Evolutionary conservation across 2,888 invertebrate genomes (phyloP).

Genomic region (Nemoura dubitans): DNA sequence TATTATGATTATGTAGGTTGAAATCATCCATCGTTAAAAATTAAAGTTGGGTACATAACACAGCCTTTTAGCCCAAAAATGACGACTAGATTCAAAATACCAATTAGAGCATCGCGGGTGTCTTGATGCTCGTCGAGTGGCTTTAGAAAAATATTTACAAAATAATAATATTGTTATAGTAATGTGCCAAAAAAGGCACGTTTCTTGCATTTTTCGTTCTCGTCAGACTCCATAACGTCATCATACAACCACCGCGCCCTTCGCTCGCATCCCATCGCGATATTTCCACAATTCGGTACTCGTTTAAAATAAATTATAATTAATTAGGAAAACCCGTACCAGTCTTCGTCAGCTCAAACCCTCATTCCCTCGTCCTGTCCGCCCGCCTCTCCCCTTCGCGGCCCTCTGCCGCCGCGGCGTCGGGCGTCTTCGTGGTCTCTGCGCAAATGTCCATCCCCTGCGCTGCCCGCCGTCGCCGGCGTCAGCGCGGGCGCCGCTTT

Average conservation of each 20-base stretch:
- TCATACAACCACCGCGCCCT: neutral
- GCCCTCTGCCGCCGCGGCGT: neutral
- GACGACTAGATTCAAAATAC: slow-evolving; percentile 57
- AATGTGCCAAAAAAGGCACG: slow-evolving; percentile 38
- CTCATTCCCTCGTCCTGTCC: neutral
- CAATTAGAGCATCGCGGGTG: slow-evolving; percentile 20
- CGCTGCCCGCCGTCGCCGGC: slow-evolving; percentile 3
- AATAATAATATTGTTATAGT: slow-evolving; percentile 32
- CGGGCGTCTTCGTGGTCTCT: neutral
- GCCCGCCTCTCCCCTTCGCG: slow-evolving; percentile 17
- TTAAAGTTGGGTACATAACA: slow-evolving; percentile 46
- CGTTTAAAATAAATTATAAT: slow-evolving; percentile 30
- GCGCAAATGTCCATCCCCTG: neutral
- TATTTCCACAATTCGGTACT: slow-evolving; percentile 3
- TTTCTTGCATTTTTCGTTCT: neutral
- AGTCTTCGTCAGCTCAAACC: slow-evolving; percentile 7
- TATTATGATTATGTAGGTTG: slow-evolving; percentile 34
- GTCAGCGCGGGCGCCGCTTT: neutral
- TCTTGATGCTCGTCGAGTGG: slow-evolving; percentile 30
- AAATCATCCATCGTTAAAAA: slow-evolving; percentile 40
- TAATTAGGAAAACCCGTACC: slow-evolving; percentile 44
- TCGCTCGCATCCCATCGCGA: neutral
- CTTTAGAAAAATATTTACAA: slow-evolving; percentile 43
- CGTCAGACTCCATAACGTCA: neutral
- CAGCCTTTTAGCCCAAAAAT: slow-evolving; percentile 55